phyloP scores from a whole-genome alignment of 2,888 invertebrate species.

The Allacma fusca region DNA sequence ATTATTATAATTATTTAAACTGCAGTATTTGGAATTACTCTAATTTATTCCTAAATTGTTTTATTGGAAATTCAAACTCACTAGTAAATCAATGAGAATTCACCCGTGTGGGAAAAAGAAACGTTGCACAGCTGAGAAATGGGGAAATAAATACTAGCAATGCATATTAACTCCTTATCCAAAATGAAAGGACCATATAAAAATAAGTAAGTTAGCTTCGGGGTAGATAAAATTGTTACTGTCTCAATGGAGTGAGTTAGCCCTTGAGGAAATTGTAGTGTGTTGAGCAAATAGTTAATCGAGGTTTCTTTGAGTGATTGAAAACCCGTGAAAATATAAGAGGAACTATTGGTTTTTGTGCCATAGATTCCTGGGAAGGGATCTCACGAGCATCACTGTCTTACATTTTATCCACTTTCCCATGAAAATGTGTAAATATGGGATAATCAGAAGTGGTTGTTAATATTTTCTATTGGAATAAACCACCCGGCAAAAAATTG shows the following conservation, averaged over 20 bases:
- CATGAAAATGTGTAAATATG: constrained; percentile 44
- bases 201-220: background rate
- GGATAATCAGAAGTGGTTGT: constrained; percentile 18
- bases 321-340: constrained; percentile 1
- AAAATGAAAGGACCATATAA: too few relatives aligned
- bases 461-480: constrained; percentile 15
- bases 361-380: constrained; percentile 10
- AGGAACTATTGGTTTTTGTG: constrained; percentile 11
- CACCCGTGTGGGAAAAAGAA: too few relatives aligned
- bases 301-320: constrained; percentile 5
- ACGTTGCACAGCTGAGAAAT: too few relatives aligned
- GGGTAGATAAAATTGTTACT: background rate
- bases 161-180: too few relatives aligned
- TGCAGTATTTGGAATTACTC: too few relatives aligned
- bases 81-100: too few relatives aligned
- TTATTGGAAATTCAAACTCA: too few relatives aligned
- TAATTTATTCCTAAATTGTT: too few relatives aligned
- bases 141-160: too few relatives aligned
- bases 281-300: background rate
- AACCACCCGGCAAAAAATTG: constrained; percentile 8
- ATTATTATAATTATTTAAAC: too few relatives aligned
- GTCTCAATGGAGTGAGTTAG: background rate
- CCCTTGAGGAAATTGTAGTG: constrained; percentile 1
- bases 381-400: constrained; percentile 26
- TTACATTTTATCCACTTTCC: constrained; percentile 36